Evolutionary conservation across 2,888 invertebrate species (phyloP), one percentile per base, ranked within the genome.

Genomic region (Caenorhabditis becei): DNA sequence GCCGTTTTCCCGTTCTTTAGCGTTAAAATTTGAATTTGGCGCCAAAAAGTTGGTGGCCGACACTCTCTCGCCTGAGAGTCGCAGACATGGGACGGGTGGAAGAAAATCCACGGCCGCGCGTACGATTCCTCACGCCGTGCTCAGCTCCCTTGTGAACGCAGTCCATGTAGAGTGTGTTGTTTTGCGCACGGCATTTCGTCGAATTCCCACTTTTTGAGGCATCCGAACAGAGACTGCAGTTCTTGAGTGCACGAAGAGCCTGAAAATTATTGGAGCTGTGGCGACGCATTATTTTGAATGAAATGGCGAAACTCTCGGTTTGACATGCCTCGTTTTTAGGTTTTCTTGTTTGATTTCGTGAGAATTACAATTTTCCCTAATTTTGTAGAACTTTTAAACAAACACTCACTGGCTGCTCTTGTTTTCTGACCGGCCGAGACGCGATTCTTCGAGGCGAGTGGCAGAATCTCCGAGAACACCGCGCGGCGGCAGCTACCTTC

Each of bases 191-290:
- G 89, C 44, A 83, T 54, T 72, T 90, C 89, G 66, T 90, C 90
- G 62, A 86, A 90, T 61, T 90, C 90, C 89, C 89, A 90, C 79
- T 90, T 90, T 69, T 89, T 89, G 63, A 90, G 67, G 61, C 90
- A 90, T 28, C 88, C 86, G 70, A 90, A 90, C 53, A 90, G 74
- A 14, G 86, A 83, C 79, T 90, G 90, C 18, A 90, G 75, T 72
- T 90, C 90, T 81, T 89, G 88, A 18, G 89, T 88, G 77, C 90
- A 90, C 14, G 89, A 85, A 0, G 86, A 85, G 14, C 84, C 90
- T 90, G 63, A 70, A 88, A 82, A 41, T 14, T 41, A 10, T 41
- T 41, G 16, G 14, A 41, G 16, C 7, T 41, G 5, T 41, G 47
- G 14, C 14, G 37, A n/a, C 44, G 5, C 24, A 41, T 16, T 23